A percentile compares a stretch with the other conserved stretches of the same genome.
These are phyloP conservation scores for Halcyon chelicuti DNA, from an alignment of 2,797 vertebrate genomes.

Conservation along the genomic window DNA sequence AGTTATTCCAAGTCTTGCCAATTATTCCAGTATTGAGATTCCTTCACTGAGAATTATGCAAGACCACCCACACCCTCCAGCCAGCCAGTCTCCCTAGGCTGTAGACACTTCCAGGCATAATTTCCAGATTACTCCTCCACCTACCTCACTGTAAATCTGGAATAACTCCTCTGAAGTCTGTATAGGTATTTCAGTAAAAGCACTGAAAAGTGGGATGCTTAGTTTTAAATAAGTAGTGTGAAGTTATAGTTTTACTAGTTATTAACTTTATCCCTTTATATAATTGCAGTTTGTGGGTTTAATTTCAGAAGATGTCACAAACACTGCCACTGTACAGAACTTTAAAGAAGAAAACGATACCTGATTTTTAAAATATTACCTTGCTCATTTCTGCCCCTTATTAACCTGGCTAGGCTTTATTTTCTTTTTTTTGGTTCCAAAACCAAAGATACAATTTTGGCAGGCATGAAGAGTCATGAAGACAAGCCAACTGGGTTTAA, in stretches of 20 bases:
- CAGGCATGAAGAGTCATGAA: neutral
- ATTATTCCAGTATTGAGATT: slow-evolving; percentile 39
- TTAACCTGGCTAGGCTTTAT: neutral
- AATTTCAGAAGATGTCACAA: neutral
- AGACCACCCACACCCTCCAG: slow-evolving; percentile 67
- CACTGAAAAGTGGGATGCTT: neutral
- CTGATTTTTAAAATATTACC: neutral
- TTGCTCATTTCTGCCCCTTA: neutral
- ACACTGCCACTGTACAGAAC: neutral
- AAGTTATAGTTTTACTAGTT: neutral
- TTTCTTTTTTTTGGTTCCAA: neutral
- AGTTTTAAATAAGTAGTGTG: neutral
- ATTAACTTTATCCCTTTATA: neutral
- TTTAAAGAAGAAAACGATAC: neutral
- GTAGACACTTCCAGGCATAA: neutral
- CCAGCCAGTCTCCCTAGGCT: neutral
- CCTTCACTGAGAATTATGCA: slow-evolving; percentile 43
- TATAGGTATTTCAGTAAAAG: neutral
- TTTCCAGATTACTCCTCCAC: slow-evolving; percentile 10
- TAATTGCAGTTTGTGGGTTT: neutral
- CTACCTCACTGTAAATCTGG: neutral
- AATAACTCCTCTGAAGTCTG: neutral
- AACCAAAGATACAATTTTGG: slow-evolving; percentile 22
- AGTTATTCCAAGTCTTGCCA: slow-evolving; percentile 50
- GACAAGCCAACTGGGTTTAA: neutral